Evolutionary conservation across 2,888 invertebrate species (phyloP).

Genomic region (Lasioglossum vierecki): DNA sequence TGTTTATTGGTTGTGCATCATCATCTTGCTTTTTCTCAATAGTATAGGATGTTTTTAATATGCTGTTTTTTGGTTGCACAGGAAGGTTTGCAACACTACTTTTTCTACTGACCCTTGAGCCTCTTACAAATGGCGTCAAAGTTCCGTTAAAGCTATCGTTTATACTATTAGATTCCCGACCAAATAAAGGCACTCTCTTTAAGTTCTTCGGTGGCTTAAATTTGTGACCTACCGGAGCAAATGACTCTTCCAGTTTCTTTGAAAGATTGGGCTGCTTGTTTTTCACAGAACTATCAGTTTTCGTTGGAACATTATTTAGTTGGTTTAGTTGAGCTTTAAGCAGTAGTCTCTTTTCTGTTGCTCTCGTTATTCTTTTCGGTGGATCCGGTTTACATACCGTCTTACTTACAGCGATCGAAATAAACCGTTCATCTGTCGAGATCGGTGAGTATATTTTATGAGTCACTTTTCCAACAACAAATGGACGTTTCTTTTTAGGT

Average conservation of each 20-base stretch:
- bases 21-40: not conserved
- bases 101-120: not conserved
- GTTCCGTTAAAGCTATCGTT: not conserved
- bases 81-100: not conserved
- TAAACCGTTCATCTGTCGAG: not conserved
- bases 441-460: not conserved
- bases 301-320: not conserved
- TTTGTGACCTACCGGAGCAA: conserved; percentile 86
- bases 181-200: conserved; percentile 50
- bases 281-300: conserved; percentile 15
- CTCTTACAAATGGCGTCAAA: not conserved
- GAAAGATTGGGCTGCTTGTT: not conserved
- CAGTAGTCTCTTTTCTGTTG: conserved; percentile 77
- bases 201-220: conserved; percentile 85
- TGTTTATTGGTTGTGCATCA: too few species aligned
- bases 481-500: not conserved
- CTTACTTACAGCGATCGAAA: not conserved
- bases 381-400: not conserved
- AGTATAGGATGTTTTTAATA: not conserved
- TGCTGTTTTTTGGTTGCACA: not conserved
- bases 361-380: conserved; percentile 69
- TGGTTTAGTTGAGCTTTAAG: conserved; percentile 56
- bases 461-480: not conserved
- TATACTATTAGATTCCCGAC: not conserved
- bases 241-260: conserved; percentile 77